Conservation (phyloP, 2,888 invertebrate genomes). For the Andrena flavipes region DNA sequence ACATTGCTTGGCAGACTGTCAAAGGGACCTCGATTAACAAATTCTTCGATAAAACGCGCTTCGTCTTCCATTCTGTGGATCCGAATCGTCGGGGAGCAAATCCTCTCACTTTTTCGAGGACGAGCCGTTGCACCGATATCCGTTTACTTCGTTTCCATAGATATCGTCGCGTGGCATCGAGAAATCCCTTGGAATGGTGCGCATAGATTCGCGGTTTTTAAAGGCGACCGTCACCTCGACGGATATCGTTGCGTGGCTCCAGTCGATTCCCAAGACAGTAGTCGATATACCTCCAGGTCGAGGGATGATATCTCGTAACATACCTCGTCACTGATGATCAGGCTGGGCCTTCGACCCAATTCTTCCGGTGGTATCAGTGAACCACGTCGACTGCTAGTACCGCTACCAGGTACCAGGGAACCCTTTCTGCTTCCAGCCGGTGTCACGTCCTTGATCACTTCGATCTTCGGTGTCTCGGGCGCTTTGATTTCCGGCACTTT, state of each 20-base stretch:
- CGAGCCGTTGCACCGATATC: slow-evolving; percentile 6
- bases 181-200: not conserved
- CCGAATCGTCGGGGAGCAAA: slow-evolving; percentile 42
- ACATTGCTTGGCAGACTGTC: slow-evolving; percentile 69
- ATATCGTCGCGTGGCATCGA: not conserved
- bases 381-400: slow-evolving; percentile 90
- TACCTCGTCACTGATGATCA: slow-evolving; percentile 98
- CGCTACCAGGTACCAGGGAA: slow-evolving; percentile 90
- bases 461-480: slow-evolving; percentile 94
- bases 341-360: slow-evolving; percentile 93
- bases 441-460: slow-evolving; percentile 93
- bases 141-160: not conserved
- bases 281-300: slow-evolving; percentile 54
- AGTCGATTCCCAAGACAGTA: slow-evolving; percentile 34
- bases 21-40: slow-evolving; percentile 59
- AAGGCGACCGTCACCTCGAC: not conserved
- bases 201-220: not conserved
- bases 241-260: slow-evolving; percentile 37
- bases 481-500: slow-evolving; percentile 86
- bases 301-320: slow-evolving; percentile 79
- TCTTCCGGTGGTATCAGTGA: slow-evolving; percentile 96
- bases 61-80: not conserved
- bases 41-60: slow-evolving; percentile 39
- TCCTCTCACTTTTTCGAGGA: slow-evolving; percentile 22
- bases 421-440: slow-evolving; percentile 90